A percentile compares a stretch with the other conserved stretches of the same genome.
phyloP scores from a whole-genome alignment of 2,797 vertebrate genomes.

The Tenualosa thibaudeaui region DNA sequence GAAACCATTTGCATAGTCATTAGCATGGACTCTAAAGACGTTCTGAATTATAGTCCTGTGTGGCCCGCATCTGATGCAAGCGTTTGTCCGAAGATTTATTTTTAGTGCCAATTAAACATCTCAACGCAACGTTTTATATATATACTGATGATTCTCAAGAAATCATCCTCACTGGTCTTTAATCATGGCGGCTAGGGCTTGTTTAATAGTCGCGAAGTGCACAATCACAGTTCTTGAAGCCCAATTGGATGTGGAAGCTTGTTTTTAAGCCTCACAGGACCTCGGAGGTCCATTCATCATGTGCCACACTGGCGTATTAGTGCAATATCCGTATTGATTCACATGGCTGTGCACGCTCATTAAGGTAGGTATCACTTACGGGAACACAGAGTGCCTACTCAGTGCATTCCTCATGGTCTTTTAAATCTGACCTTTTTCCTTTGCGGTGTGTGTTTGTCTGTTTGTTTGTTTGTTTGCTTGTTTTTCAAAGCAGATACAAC shows the following conservation, averaged over 20 bases:
- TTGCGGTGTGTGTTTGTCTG: not conserved
- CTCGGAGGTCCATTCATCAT: conserved; percentile 40
- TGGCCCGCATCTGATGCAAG: not conserved
- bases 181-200: not conserved
- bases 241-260: conserved; percentile 20
- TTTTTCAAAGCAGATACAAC: not conserved
- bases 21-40: conserved; percentile 9
- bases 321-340: conserved; percentile 47
- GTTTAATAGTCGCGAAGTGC: conserved; percentile 17
- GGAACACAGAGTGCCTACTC: conserved; percentile 24
- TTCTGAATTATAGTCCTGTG: conserved; percentile 12
- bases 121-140: not conserved
- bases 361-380: conserved; percentile 43
- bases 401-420: not conserved
- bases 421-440: conserved; percentile 19
- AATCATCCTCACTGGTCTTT: conserved; percentile 9
- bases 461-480: conserved; percentile 16
- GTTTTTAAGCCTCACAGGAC: conserved; percentile 37
- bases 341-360: conserved; percentile 29
- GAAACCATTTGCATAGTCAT: conserved; percentile 5
- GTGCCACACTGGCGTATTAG: conserved; percentile 39
- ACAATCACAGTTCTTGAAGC: conserved; percentile 36
- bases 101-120: conserved; percentile 24
- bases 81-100: not conserved
- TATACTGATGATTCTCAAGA: conserved; percentile 17